Conservation (phyloP, 2,797 vertebrate species). For the Syngnathus acus region DNA sequence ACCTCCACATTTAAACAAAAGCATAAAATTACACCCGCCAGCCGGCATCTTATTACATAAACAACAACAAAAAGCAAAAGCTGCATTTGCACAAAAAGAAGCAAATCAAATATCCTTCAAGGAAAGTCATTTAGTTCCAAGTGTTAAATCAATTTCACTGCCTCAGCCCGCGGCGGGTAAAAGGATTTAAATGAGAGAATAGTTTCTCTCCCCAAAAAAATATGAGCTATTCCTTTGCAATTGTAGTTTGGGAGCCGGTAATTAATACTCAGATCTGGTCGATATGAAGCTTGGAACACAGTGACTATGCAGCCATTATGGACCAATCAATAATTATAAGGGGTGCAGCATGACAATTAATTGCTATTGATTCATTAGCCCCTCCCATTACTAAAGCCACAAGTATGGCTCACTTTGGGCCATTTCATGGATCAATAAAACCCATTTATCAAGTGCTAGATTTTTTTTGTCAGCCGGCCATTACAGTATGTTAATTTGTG, state of each 20-base stretch:
- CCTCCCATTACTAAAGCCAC: slow-evolving; percentile 13
- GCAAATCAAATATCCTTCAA: not conserved
- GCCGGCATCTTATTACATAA: slow-evolving; percentile 1
- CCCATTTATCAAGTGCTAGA: slow-evolving; percentile 31
- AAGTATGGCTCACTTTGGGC: slow-evolving; percentile 5
- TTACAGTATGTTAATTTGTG: slow-evolving; percentile 28
- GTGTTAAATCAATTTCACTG: slow-evolving; percentile 14
- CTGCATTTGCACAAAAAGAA: slow-evolving; percentile 12
- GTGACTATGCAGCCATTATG: slow-evolving; percentile 12
- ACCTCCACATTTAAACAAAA: slow-evolving; percentile 17
- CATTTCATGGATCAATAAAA: slow-evolving; percentile 16
- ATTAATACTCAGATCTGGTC: slow-evolving; percentile 9
- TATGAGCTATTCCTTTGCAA: not conserved
- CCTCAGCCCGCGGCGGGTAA: not conserved
- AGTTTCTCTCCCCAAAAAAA: not conserved
- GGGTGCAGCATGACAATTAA: not conserved
- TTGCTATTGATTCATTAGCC: not conserved
- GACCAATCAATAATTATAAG: slow-evolving; percentile 7
- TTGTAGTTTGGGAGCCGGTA: not conserved
- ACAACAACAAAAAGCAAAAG: not conserved
- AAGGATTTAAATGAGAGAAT: not conserved
- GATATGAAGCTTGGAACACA: slow-evolving; percentile 10
- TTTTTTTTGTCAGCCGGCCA: slow-evolving; percentile 18
- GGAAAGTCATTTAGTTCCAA: slow-evolving; percentile 8
- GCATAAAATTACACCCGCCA: slow-evolving; percentile 14